Percentiles rank a stretch among this genome's conserved stretches.
Conservation (phyloP, 2,888 invertebrate genomes). For the Panzeria rudis region DNA sequence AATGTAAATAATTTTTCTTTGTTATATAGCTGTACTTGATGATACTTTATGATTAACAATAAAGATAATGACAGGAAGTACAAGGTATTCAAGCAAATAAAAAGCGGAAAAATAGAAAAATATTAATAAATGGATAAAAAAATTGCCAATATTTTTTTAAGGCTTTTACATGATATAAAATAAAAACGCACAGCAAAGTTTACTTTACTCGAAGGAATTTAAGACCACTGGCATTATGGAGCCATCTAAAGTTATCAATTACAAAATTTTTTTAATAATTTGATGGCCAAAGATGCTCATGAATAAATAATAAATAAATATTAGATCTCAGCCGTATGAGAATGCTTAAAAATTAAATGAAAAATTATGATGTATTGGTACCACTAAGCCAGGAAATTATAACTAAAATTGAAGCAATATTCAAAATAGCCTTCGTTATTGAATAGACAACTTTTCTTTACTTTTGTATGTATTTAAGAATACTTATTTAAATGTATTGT, state of each 20-base stretch:
- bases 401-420: background rate
- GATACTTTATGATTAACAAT: constrained; percentile 48
- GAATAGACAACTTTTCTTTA: background rate
- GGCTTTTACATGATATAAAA: background rate
- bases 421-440: constrained; percentile 23
- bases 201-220: background rate
- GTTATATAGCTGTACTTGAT: constrained; percentile 53
- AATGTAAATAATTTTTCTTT: constrained; percentile 40
- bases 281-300: too few species aligned
- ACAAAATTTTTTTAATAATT: too few species aligned
- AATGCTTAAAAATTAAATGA: too few species aligned
- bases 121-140: background rate
- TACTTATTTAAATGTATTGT: background rate
- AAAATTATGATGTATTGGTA: too few species aligned
- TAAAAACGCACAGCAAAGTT: background rate
- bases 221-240: too few species aligned
- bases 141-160: background rate
- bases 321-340: too few species aligned
- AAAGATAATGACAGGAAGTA: constrained; percentile 67
- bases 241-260: too few species aligned
- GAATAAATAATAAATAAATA: too few species aligned
- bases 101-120: background rate
- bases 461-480: constrained; percentile 1
- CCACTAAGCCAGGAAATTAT: too few species aligned
- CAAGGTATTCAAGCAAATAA: constrained; percentile 26